Conservation (phyloP, 92 coral and sea anemone genomes). For the Porites evermanni region DNA sequence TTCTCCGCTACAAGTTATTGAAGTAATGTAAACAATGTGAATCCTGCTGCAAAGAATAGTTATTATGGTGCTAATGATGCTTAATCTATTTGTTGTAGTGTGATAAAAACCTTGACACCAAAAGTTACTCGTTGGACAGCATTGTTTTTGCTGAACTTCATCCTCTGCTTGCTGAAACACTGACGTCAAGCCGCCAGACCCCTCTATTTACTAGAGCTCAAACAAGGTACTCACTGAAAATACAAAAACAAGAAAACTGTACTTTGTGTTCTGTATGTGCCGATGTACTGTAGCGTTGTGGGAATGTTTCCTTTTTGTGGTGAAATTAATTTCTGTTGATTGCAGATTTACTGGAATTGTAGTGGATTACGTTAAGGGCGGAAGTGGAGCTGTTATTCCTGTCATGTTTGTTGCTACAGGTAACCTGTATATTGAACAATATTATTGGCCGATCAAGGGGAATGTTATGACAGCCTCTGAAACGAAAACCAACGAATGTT, state of each 20-base stretch:
- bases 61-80: not conserved
- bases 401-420: constrained; percentile 72
- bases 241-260: too few relatives aligned
- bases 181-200: constrained; percentile 13
- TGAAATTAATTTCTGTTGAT: not conserved
- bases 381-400: constrained; percentile 30
- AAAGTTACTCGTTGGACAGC: constrained; percentile 23
- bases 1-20: too few relatives aligned
- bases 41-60: not conserved
- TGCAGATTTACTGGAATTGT: constrained; percentile 66
- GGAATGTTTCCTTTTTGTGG: not conserved
- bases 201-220: constrained; percentile 60
- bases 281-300: too few relatives aligned
- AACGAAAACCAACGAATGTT: too few relatives aligned
- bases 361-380: constrained; percentile 51
- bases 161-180: constrained; percentile 52
- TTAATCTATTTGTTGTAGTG: constrained; percentile 31
- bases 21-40: too few relatives aligned
- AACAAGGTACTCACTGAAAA: constrained; percentile 33
- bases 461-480: too few relatives aligned
- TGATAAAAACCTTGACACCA: constrained; percentile 47
- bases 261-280: too few relatives aligned
- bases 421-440: not conserved
- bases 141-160: constrained; percentile 53
- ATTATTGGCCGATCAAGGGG: too few relatives aligned